A percentile compares a stretch with the other conserved stretches of the same genome.
Evolutionary conservation across 2,113 vertebrate species (phyloP).

Genomic region (Struthio camelus): DNA sequence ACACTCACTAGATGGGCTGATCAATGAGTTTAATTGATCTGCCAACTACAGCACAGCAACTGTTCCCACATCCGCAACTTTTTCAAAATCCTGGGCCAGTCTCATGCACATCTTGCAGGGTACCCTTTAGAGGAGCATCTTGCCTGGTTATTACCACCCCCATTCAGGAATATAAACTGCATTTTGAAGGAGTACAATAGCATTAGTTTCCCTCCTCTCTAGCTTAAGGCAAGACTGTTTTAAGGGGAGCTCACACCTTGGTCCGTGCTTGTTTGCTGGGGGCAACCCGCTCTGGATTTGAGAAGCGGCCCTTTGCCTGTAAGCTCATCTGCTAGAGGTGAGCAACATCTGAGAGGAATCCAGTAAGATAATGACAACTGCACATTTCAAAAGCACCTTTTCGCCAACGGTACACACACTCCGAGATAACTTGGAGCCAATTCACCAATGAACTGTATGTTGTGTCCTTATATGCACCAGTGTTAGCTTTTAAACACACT

Average conservation of each 20-base stretch:
- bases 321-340: rapidly evolving
- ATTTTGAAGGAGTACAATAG: rapidly evolving
- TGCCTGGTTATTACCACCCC: background rate
- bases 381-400: background rate
- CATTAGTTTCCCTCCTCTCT: background rate
- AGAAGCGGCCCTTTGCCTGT: background rate
- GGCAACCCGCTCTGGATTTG: background rate
- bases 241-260: background rate
- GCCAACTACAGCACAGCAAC: rapidly evolving
- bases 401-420: background rate
- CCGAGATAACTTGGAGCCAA: background rate
- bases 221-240: background rate
- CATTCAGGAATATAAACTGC: background rate
- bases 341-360: background rate
- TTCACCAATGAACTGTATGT: background rate
- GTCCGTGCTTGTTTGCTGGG: background rate
- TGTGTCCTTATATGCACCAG: background rate
- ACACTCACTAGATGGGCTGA: background rate
- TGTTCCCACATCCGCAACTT: rapidly evolving
- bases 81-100: background rate
- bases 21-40: conserved; percentile 28
- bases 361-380: background rate
- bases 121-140: background rate
- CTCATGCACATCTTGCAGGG: background rate
- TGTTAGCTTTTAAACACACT: background rate